Evolutionary conservation across 2,797 vertebrate genomes (phyloP), one percentile per base, ranked within the genome.

Genomic region (Margarornis squamiger): DNA sequence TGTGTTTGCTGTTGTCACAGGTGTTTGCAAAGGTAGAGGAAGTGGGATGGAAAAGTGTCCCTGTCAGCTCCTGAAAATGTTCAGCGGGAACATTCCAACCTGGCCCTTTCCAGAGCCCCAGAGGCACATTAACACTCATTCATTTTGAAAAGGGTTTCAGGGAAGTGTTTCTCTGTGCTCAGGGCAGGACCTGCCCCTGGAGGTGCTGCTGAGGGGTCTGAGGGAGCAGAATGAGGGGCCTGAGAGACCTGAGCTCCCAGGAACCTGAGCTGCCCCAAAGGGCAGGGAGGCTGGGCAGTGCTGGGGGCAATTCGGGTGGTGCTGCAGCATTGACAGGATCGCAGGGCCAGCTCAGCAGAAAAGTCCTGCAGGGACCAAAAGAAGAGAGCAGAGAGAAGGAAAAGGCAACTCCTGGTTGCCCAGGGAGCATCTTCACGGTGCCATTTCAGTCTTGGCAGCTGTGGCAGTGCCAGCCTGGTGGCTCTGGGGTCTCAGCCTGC

Each of bases 291-390:
- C n/a, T 29, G 70, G 59, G 54, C 36, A 21, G 21, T 4, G 1
- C 71, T 1, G 10, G 58, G 7, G 51, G 14, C 5, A 5, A 19
- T 46, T 17, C 26, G 43, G 52, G 0, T 3, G 38, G 1, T 30
- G 57, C 38, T 78, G 63, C 6, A 17, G 32, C 7, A 10, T 36
- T 34, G 16, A 7, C 6, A 43, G 78, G 18, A 5, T 22, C 30
- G 34, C 43, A 27, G 59, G 66, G 14, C 32, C 57, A 22, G 43
- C 30, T 15, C 86, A 65, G 70, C 74, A 48, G 74, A 14, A 24
- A 24, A 59, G 30, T 48, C 49, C 10, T 4, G 43, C 38, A 62
- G 62, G 22, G 3, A 8, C 5, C 3, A 5, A 27, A 51, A 2
- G 45, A 6, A 45, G 45, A 45, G 20, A 45, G 2, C 45, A 21